Evolutionary conservation across 2,888 invertebrate species (phyloP).

Genomic region (Sphaerophoria taeniata): DNA sequence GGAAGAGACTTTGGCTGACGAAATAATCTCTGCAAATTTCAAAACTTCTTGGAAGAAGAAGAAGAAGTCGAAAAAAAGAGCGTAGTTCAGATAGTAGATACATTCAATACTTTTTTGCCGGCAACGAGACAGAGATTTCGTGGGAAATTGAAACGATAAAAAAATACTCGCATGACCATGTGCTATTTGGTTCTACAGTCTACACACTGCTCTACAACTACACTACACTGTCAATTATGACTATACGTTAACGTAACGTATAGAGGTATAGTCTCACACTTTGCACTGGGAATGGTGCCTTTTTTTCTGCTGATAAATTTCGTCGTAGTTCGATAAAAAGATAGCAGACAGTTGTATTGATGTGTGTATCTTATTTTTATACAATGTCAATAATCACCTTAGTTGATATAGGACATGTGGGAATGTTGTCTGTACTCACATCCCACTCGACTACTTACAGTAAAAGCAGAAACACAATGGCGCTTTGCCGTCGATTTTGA

Average conservation of each 20-base stretch:
- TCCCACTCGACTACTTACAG: too few species aligned
- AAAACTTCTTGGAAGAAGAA: background rate
- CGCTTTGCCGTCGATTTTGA: too few species aligned
- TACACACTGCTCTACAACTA: too few species aligned
- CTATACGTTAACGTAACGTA: too few species aligned
- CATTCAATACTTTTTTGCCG: background rate
- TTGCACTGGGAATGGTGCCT: too few species aligned
- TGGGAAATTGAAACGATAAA: background rate
- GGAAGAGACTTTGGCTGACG: constrained; percentile 47
- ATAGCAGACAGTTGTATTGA: background rate
- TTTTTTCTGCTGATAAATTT: too few species aligned
- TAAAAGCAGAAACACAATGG: too few species aligned
- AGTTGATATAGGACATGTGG: too few species aligned
- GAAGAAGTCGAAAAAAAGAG: background rate
- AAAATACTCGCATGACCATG: constrained; percentile 4
- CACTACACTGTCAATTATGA: too few species aligned
- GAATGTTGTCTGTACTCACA: too few species aligned
- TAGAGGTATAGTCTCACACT: too few species aligned
- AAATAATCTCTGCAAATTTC: constrained; percentile 46
- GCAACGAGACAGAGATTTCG: background rate
- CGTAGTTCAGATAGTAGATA: background rate
- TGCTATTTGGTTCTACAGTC: background rate
- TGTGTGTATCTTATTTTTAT: constrained; percentile 2
- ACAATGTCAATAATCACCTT: background rate
- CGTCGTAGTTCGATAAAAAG: too few species aligned